phyloP scores from a whole-genome alignment of 2,888 invertebrate genomes.

The Cancer borealis region DNA sequence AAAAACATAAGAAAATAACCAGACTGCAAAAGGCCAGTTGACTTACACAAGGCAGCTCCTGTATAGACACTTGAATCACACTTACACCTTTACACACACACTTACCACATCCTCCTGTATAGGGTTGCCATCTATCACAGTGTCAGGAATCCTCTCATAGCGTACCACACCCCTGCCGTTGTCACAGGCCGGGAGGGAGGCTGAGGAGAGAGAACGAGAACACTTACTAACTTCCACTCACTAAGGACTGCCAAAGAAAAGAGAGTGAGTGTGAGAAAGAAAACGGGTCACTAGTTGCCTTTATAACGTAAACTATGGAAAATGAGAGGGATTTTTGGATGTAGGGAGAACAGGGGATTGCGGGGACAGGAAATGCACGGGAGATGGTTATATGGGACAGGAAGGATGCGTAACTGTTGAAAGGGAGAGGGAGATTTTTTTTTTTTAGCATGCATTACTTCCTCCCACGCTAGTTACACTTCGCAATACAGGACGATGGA shows the following conservation, averaged over 20 bases:
- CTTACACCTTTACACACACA: not conserved
- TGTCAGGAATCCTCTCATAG: constrained; percentile 64
- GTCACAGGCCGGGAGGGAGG: constrained; percentile 63
- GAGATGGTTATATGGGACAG: not conserved
- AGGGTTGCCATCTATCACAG: constrained; percentile 48
- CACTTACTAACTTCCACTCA: not conserved
- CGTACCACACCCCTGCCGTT: constrained; percentile 57
- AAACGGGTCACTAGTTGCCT: not conserved
- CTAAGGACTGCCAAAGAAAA: not conserved
- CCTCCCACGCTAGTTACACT: not conserved
- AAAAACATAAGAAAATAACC: not conserved
- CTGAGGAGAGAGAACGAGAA: constrained; percentile 25
- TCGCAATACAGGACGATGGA: not conserved
- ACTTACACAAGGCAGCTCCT: no score
- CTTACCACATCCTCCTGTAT: constrained; percentile 61
- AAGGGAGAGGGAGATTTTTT: not conserved
- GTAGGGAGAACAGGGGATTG: not conserved
- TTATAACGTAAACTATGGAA: not conserved
- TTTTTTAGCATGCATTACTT: not conserved
- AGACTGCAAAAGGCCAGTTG: no score
- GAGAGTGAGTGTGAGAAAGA: not conserved
- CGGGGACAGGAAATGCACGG: not conserved
- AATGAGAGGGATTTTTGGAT: not conserved
- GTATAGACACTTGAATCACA: not conserved
- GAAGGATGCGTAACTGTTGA: not conserved